These are phyloP conservation scores for Cephus runcator DNA, from an alignment of 2,888 invertebrate genomes.

Conservation along the genomic window DNA sequence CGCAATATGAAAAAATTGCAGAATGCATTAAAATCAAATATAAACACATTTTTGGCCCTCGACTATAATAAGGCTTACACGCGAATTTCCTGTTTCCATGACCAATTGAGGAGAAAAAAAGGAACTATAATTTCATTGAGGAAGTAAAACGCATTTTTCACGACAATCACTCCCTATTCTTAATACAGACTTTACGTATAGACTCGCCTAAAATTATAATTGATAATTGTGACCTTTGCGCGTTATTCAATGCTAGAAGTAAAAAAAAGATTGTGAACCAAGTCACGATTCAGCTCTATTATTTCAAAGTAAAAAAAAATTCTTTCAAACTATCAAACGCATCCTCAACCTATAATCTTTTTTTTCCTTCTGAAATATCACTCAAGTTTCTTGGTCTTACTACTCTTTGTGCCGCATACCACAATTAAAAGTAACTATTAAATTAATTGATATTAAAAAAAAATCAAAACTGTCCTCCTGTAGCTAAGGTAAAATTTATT, in stretches of 20 bases:
- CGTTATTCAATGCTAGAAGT: not conserved
- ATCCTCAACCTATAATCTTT: not conserved
- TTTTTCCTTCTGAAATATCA: not conserved
- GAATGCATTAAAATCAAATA: slow-evolving; percentile 21
- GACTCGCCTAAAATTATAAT: not conserved
- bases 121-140: not conserved
- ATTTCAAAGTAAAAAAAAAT: not conserved
- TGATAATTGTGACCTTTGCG: not conserved
- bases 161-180: not conserved
- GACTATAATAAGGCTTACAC: not conserved
- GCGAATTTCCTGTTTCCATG: not conserved
- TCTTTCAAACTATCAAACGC: not conserved
- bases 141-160: not conserved
- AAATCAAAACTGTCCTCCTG: not conserved
- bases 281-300: not conserved
- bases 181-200: not conserved
- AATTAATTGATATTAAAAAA: not conserved
- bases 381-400: not conserved
- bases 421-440: not conserved
- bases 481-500: not conserved
- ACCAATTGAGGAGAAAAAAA: not conserved
- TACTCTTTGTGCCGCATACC: not conserved
- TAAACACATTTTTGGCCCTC: not conserved
- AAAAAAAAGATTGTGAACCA: not conserved
- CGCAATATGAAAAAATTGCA: slow-evolving; percentile 27